Conservation (phyloP, 2,113 vertebrate genomes). For the Crotalus tigris region DNA sequence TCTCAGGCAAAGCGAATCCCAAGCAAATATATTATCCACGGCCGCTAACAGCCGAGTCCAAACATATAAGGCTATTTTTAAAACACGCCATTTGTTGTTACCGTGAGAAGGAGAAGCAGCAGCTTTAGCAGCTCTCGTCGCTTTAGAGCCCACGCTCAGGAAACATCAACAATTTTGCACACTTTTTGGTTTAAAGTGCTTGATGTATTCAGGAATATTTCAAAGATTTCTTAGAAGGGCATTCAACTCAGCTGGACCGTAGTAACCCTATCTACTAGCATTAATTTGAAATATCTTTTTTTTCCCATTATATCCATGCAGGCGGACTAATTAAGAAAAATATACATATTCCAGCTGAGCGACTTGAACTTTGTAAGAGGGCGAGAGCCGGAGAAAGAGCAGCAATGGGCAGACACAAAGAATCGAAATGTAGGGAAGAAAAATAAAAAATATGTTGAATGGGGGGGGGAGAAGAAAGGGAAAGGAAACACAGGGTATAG, state of each 20-base stretch:
- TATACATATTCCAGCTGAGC: neutral
- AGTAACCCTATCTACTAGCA: neutral
- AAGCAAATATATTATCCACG: conserved; percentile 35
- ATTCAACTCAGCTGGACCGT: neutral
- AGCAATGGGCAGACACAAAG: neutral
- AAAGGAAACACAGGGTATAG: neutral
- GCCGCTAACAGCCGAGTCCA: conserved; percentile 31
- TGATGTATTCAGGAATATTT: neutral
- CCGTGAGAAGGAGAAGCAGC: conserved; percentile 5
- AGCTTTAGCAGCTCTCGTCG: neutral
- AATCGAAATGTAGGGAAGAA: neutral
- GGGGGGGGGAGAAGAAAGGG: neutral
- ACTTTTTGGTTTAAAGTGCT: neutral
- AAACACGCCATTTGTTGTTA: neutral
- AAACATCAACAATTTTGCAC: neutral
- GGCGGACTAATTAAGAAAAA: neutral
- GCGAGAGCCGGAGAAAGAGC: neutral
- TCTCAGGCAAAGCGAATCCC: conserved; percentile 58
- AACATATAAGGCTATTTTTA: neutral
- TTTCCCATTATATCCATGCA: neutral
- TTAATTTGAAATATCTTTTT: neutral
- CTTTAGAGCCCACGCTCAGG: neutral
- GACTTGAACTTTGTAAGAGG: neutral
- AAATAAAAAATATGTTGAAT: neutral
- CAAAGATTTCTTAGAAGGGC: neutral